phyloP scores from a whole-genome alignment of 92 coral and sea anemone genomes.

The Desmophyllum pertusum region DNA sequence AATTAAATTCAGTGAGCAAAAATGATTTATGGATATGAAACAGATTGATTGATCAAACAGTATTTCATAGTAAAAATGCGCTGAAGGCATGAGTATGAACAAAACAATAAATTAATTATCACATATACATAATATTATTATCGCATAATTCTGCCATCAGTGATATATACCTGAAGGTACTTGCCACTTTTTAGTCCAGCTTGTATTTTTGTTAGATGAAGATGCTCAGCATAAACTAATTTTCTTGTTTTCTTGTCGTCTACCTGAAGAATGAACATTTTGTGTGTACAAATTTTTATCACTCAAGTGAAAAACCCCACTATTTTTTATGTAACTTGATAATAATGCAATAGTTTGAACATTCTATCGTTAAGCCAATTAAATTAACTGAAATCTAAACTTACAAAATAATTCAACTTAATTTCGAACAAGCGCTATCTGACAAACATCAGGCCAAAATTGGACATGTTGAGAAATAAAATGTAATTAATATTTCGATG shows the following conservation, averaged over 20 bases:
- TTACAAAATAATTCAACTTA: too few relatives aligned
- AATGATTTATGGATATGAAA: too few relatives aligned
- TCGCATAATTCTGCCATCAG: too few relatives aligned
- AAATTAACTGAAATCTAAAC: too few relatives aligned
- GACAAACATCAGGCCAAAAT: not conserved
- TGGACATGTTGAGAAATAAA: not conserved
- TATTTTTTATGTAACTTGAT: too few relatives aligned
- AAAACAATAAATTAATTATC: too few relatives aligned
- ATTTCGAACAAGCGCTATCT: too few relatives aligned
- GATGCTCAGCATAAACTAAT: constrained; percentile 81
- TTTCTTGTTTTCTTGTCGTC: constrained; percentile 62
- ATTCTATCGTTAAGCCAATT: not conserved
- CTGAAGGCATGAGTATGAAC: too few relatives aligned
- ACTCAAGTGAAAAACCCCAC: too few relatives aligned
- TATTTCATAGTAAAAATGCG: too few relatives aligned
- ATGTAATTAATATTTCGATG: not conserved
- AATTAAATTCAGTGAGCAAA: not conserved
- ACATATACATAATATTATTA: too few relatives aligned
- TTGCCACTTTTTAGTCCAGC: constrained; percentile 92
- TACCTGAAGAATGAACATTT: constrained; percentile 8
- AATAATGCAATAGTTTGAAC: not conserved
- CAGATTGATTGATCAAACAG: too few relatives aligned
- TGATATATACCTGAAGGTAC: constrained; percentile 81
- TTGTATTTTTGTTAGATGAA: constrained; percentile 84
- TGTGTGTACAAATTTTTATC: not conserved